A percentile compares a stretch with the other conserved stretches of the same genome.
Evolutionary conservation across 2,888 invertebrate genomes (phyloP).

Genomic region (Didymodactylos carnosus): DNA sequence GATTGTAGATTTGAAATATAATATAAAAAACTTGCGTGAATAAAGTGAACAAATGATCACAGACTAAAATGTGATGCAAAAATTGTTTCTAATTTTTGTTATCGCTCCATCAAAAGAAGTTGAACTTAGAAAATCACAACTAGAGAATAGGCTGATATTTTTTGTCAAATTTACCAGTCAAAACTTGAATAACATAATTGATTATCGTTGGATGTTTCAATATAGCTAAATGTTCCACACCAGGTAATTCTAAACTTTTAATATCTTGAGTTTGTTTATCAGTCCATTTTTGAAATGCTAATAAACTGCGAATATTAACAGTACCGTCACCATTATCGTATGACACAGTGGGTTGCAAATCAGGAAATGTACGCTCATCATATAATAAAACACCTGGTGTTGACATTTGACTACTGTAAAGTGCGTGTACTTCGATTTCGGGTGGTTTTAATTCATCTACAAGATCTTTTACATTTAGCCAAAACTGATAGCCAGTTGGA

Average conservation of each 20-base stretch:
- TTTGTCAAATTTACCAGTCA: constrained; percentile 20
- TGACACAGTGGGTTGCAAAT: constrained; percentile 26
- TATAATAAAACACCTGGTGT: constrained; percentile 27
- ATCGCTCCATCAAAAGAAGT: no score
- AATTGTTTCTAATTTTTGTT: no score
- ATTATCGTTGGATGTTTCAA: constrained; percentile 34
- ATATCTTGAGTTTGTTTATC: constrained; percentile 42
- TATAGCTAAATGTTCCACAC: constrained; percentile 57
- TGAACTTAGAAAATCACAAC: no score
- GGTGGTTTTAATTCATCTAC: constrained; percentile 53
- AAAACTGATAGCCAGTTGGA: constrained; percentile 68
- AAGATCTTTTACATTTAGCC: constrained; percentile 53
- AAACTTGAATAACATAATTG: constrained; percentile 10
- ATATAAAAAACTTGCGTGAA: no score
- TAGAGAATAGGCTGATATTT: no score
- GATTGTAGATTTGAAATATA: no score
- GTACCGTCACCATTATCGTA: constrained; percentile 87
- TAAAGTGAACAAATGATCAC: no score
- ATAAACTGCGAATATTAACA: constrained; percentile 66
- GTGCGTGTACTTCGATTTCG: constrained; percentile 41
- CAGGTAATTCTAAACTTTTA: constrained; percentile 43
- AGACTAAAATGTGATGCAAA: no score
- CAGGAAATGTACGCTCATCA: constrained; percentile 15
- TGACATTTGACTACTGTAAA: constrained; percentile 30
- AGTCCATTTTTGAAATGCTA: constrained; percentile 59